Base-by-base conservation (phyloP, 2,113 vertebrate genomes). In the Thinocorus orbignyianus region DNA sequence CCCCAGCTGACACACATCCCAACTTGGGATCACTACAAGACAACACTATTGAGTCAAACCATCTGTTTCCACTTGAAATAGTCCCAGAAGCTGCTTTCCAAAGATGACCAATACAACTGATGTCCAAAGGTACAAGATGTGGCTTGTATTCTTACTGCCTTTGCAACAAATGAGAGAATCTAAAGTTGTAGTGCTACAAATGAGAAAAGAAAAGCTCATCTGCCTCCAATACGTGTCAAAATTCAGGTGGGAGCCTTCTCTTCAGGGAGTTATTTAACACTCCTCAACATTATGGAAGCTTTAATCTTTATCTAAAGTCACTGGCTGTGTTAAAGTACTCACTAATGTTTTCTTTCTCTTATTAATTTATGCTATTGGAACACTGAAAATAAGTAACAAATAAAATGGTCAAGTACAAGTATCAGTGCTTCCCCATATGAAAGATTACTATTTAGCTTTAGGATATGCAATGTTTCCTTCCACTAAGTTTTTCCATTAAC, bases 361-460 rank as follows among this genome's bases (percentile, higher is more conserved):
- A 64, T 69, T 37, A 39, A 37, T 61, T 61, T 37, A 35, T 61
- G 58, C 24, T 61, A 61, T 37, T 37, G 35, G 58, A 39, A 61
- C 58, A 37, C 10, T 39, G n/a, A 61, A 61, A 61, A 86, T 81
- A 93, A 96, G 57, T 58, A 91, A 93, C 73, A 95, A 94, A 80
- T 81, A 68, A 92, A 86, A 85, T 1, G 2, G 78, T 79, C 81
- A 91, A 88, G 24, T 44, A 88, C 28, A 86, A 86, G 5, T 64
- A 94, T 78, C 72, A 81, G 65, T 41, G 24, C 82, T 86, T 93
- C 69, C 41, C 48, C 35, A 73, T 26, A 91, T 0, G 2, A 76
- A 86, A 91, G 33, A 84, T 52, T 94, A 93, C 93, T 86, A 85
- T 88, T 94, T 92, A 92, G 65, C 62, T 95, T 87, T 94, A 88